phyloP scores from a whole-genome alignment of 2,888 invertebrate genomes.

The Lymantria dispar region DNA sequence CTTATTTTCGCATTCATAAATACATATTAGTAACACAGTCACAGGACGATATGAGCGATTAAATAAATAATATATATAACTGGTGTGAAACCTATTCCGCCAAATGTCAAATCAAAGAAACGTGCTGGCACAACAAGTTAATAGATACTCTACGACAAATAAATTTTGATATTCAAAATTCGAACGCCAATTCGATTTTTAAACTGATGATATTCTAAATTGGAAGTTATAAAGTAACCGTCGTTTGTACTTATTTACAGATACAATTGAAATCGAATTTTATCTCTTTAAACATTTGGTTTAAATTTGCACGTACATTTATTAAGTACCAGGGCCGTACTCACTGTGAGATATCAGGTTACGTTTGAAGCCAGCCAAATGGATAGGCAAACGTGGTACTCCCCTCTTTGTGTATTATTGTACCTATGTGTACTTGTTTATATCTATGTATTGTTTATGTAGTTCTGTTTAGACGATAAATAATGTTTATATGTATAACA shows the following conservation, averaged over 20 bases:
- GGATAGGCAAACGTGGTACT: slow-evolving; percentile 60
- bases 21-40: too few species aligned
- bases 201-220: slow-evolving; percentile 33
- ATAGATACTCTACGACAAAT: too few species aligned
- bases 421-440: slow-evolving; percentile 19
- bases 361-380: slow-evolving; percentile 62
- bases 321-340: slow-evolving; percentile 36
- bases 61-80: too few species aligned
- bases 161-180: slow-evolving; percentile 3
- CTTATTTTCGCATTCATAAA: too few species aligned
- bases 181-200: slow-evolving; percentile 28
- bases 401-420: slow-evolving; percentile 36
- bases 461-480: too few species aligned
- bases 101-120: too few species aligned
- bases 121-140: too few species aligned
- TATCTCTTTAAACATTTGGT: not conserved
- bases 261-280: slow-evolving; percentile 6
- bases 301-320: slow-evolving; percentile 10
- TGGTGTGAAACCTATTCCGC: too few species aligned
- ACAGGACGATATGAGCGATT: too few species aligned
- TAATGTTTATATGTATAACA: too few species aligned
- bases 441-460: too few species aligned
- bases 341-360: slow-evolving; percentile 48
- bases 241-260: slow-evolving; percentile 17
- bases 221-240: slow-evolving; percentile 33